Evolutionary conservation across 2,113 vertebrate genomes (phyloP), one percentile per base, ranked within the genome.

Genomic region (Oenanthe melanoleuca): DNA sequence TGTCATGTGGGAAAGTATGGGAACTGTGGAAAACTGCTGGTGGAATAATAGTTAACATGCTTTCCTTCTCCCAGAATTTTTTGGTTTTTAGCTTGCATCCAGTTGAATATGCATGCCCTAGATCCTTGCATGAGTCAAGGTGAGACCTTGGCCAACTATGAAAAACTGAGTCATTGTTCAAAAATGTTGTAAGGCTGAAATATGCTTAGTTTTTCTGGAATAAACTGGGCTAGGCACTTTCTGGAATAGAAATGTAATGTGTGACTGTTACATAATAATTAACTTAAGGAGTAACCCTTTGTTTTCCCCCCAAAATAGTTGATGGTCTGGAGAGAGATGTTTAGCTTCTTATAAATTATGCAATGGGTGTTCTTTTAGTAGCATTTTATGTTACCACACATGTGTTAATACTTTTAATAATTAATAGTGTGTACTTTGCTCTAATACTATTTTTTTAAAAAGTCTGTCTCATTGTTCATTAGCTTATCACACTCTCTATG

Each of bases 1-100:
- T 71, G 25, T 63, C 19, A 14, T 0, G 0, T 26, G 23, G 8
- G 11, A 70, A 38, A 77, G 6, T 13, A n/a, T 17, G 5, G 19
- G 8, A 86, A 16, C 5, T 20, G 4, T 24, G 29, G 40, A 63
- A 50, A 44, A 77, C n/a, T 37, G 5, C 16, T 65, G 28, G 4
- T 56, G 29, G 17, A 66, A 71, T 22, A 80, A 59, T 12, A 14
- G 17, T 60, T 65, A 33, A 44, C 45, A 69, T 3, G 1, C 4
- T 74, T 71, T 9, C 19, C 16, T 59, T 18, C 22, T 78, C 52
- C 6, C 7, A 37, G 38, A 45, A 4, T 12, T 50, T 50, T 93
- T 59, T 52, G 2, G 5, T 22, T 84, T 82, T 64, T 45, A 40
- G 14, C 65, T 88, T 78, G 21, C n/a, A 59, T 47, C 5, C 4